Base-by-base conservation (phyloP, 1,140 invertebrate genomes). In the Macrostomum lignano region DNA sequence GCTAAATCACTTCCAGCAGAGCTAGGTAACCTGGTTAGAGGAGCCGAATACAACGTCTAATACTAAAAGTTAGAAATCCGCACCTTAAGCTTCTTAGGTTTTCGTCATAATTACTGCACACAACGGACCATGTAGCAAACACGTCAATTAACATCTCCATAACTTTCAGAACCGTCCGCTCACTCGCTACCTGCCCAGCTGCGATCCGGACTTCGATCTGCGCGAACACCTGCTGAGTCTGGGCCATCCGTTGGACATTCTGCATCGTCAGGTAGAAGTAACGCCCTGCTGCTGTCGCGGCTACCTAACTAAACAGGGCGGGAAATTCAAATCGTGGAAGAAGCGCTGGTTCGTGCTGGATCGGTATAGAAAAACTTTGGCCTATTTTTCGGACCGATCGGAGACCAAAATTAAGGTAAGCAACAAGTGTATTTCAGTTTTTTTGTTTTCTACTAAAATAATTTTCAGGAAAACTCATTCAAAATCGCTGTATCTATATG, bases 341-440 rank as follows among this genome's bases (percentile, higher is more conserved):
- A 74, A 78, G 52, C 66, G 84, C 43, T 93, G 82, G 84, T 93
- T 91, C 58, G 77, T 91, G 40, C 82, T 91, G 52, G 82, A 91
- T 52, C 60, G 81, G 31, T 44, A 46, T 14, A 68, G 71, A 45
- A 70, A 76, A 46, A 77, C 75, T 7, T 64, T 93, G 14, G 67
- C 77, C 14, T 93, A 91, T 55, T 91, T 76, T 56, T 68, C 68
- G 26, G 79, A 86, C 56, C 77, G 73, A 52, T 70, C 63, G 37
- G 78, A 86, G 52, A 71, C 69, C 40, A 84, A 84, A 51, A 64
- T 72, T 1, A 65, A 76, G n/a, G n/a, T n/a, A n/a, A n/a, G n/a
- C n/a, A n/a, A n/a, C n/a, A n/a, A n/a, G n/a, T n/a, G n/a, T n/a
- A n/a, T n/a, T n/a, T n/a, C n/a, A n/a, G n/a, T n/a, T n/a, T n/a